These are phyloP conservation scores for Trichechus manatus DNA, from an alignment of 2,113 vertebrate genomes.

Conservation along the genomic window DNA sequence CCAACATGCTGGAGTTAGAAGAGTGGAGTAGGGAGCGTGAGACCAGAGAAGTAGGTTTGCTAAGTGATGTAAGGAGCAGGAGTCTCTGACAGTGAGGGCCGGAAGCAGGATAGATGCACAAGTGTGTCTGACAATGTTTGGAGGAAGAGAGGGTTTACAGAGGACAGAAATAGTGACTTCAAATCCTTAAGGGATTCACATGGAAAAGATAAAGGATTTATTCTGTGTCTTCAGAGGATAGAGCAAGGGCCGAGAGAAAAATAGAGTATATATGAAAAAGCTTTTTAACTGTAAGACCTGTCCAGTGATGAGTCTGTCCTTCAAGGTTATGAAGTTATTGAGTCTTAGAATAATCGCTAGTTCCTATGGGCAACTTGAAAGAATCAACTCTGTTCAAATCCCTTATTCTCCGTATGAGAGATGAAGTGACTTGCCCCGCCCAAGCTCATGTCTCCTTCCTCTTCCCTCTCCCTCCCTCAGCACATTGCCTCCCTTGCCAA, in stretches of 20 bases:
- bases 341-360: background rate
- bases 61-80: background rate
- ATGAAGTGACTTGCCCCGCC: background rate
- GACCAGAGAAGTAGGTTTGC: background rate
- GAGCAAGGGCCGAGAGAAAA: background rate
- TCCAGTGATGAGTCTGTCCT: background rate
- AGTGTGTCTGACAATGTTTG: background rate
- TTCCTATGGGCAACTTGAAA: background rate
- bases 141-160: background rate
- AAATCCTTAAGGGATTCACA: background rate
- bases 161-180: background rate
- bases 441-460: background rate
- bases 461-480: background rate
- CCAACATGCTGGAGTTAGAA: background rate
- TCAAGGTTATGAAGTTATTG: background rate
- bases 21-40: background rate
- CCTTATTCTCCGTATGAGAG: background rate
- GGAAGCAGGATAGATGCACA: background rate
- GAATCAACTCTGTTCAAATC: background rate
- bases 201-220: background rate
- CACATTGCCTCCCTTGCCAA: background rate
- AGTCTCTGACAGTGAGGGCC: background rate
- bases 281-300: background rate
- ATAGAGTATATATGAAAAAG: background rate
- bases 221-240: slow-evolving; percentile 3